These are phyloP conservation scores for Pteronura brasiliensis DNA, from an alignment of 2,113 vertebrate species.

Conservation along the genomic window DNA sequence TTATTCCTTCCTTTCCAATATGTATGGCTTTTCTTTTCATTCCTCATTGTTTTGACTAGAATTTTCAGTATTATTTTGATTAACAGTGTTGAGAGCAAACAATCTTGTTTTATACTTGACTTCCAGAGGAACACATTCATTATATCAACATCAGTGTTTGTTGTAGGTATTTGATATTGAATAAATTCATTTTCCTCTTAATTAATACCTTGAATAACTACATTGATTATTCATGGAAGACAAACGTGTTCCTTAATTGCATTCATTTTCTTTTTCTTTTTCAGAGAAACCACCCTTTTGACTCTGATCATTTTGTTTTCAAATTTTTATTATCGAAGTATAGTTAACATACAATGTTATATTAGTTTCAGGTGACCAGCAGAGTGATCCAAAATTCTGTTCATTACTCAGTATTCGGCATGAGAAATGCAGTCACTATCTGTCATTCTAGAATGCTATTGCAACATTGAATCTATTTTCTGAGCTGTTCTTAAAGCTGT, in stretches of 20 bases:
- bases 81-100: background rate
- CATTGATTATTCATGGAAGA: background rate
- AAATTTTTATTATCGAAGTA: background rate
- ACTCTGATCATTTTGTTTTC: background rate
- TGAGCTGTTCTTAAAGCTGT: background rate
- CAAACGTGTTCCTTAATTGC: background rate
- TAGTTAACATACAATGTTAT: background rate
- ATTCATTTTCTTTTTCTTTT: background rate
- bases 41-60: background rate
- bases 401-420: background rate
- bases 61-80: background rate
- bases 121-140: background rate
- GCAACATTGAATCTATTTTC: background rate
- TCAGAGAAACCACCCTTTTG: accelerated
- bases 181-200: background rate
- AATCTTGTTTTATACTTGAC: background rate
- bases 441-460: background rate
- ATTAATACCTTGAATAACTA: background rate
- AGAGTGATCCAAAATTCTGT: background rate
- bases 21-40: background rate
- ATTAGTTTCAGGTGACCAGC: background rate
- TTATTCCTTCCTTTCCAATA: background rate
- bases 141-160: background rate
- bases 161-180: background rate
- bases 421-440: background rate